phyloP scores from a whole-genome alignment of 2,888 invertebrate genomes.

The Meiosimyza decipiens region DNA sequence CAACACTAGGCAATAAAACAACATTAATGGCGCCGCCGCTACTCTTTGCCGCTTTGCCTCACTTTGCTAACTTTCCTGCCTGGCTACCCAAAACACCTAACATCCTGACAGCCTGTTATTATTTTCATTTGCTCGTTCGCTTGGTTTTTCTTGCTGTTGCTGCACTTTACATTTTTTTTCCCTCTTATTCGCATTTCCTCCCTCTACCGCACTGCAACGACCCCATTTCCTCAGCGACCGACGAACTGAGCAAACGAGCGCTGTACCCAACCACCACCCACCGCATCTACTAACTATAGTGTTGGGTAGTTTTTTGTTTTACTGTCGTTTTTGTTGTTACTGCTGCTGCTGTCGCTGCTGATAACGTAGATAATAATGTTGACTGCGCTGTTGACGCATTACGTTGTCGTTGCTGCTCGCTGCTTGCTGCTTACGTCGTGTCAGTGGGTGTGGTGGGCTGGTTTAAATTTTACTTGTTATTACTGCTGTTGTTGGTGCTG shows the following conservation, averaged over 20 bases:
- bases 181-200: slow-evolving; percentile 16
- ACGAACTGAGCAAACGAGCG: background rate
- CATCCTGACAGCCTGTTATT: slow-evolving; percentile 26
- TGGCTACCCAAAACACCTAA: background rate
- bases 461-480: no score
- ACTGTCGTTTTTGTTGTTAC: no score
- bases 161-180: slow-evolving; percentile 33
- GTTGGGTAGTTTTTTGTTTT: no score
- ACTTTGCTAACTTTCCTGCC: no score
- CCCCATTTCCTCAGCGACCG: slow-evolving; percentile 23
- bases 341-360: background rate
- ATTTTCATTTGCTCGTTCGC: slow-evolving; percentile 29
- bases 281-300: background rate
- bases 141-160: slow-evolving; percentile 35
- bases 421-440: background rate
- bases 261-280: background rate
- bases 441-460: no score
- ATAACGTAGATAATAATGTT: slow-evolving; percentile 21
- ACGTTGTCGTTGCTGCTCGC: background rate
- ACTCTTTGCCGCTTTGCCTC: no score
- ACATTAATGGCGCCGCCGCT: no score
- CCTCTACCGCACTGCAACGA: slow-evolving; percentile 25
- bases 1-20: no score
- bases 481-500: no score
- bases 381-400: background rate